Conservation (phyloP, 2,113 vertebrate species). For the Tapirus terrestris region DNA sequence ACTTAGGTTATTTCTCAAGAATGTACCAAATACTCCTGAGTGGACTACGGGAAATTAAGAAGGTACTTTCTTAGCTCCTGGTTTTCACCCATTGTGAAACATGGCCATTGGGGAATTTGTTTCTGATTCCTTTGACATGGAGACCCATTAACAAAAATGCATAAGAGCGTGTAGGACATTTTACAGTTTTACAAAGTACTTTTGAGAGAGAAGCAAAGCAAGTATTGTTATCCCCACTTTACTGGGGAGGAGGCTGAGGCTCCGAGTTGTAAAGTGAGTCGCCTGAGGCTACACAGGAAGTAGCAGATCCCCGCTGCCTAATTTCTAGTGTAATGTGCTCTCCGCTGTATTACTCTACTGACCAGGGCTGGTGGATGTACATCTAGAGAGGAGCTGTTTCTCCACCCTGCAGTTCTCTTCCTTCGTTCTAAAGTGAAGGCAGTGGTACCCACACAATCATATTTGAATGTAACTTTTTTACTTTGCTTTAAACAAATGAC, state of each 20-base stretch:
- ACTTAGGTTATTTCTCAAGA: constrained; percentile 11
- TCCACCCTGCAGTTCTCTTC: constrained; percentile 52
- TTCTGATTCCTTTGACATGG: neutral
- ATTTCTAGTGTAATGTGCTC: neutral
- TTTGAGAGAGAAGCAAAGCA: neutral
- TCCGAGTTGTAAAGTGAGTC: neutral
- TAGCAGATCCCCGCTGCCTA: neutral
- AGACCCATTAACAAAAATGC: neutral
- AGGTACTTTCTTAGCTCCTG: neutral
- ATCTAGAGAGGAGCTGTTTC: constrained; percentile 22
- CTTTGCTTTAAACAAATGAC: constrained; percentile 87
- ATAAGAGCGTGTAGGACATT: neutral
- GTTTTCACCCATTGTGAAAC: neutral
- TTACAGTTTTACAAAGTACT: neutral
- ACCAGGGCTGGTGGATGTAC: neutral
- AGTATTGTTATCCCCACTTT: neutral
- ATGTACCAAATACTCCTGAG: neutral
- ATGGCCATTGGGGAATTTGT: neutral
- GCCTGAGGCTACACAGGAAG: neutral
- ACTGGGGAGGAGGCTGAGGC: neutral
- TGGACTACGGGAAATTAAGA: neutral
- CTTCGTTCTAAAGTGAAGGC: constrained; percentile 83
- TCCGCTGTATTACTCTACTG: neutral
- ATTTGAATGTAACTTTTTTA: constrained; percentile 87
- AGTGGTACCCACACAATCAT: constrained; percentile 81